A percentile compares a stretch with the other conserved stretches of the same genome.
Conservation (phyloP, 1,140 invertebrate species). For the Galleria mellonella region DNA sequence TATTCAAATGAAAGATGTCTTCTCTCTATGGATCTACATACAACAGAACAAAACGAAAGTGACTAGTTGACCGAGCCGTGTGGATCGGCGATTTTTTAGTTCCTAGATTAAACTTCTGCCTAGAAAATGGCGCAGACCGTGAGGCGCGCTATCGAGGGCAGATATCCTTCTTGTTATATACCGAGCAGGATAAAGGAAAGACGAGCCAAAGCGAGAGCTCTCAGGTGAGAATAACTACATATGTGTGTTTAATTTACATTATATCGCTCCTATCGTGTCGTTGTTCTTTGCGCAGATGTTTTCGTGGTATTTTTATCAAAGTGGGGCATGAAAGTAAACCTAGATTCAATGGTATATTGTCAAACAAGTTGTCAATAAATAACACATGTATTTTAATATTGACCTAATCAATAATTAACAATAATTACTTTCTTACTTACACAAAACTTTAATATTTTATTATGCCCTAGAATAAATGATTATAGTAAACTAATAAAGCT, state of each 20-base stretch:
- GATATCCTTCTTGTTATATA: constrained; percentile 83
- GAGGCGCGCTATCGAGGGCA: constrained; percentile 70
- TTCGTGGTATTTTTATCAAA: not conserved
- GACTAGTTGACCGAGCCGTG: constrained; percentile 46
- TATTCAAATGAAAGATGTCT: constrained; percentile 55
- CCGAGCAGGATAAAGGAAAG: constrained; percentile 82
- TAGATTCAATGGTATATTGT: too few species aligned
- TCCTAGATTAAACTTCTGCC: constrained; percentile 20
- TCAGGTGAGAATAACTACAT: constrained; percentile 63
- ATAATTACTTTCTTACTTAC: too few species aligned
- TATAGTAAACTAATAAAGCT: too few species aligned
- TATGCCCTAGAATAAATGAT: too few species aligned
- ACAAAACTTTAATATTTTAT: too few species aligned
- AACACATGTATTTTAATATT: too few species aligned
- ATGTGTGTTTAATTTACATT: not conserved
- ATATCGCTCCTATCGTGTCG: too few species aligned
- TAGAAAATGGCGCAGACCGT: constrained; percentile 63
- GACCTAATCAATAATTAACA: too few species aligned
- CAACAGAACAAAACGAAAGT: constrained; percentile 71
- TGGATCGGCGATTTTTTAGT: constrained; percentile 34
- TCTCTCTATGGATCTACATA: constrained; percentile 54
- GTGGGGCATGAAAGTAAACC: too few species aligned
- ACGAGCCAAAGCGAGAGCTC: constrained; percentile 77
- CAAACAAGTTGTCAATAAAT: too few species aligned
- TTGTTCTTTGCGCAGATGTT: too few species aligned